Evolutionary conservation across 1,140 invertebrate genomes (phyloP), one percentile per base, ranked within the genome.

Genomic region (Drosophila miranda): DNA sequence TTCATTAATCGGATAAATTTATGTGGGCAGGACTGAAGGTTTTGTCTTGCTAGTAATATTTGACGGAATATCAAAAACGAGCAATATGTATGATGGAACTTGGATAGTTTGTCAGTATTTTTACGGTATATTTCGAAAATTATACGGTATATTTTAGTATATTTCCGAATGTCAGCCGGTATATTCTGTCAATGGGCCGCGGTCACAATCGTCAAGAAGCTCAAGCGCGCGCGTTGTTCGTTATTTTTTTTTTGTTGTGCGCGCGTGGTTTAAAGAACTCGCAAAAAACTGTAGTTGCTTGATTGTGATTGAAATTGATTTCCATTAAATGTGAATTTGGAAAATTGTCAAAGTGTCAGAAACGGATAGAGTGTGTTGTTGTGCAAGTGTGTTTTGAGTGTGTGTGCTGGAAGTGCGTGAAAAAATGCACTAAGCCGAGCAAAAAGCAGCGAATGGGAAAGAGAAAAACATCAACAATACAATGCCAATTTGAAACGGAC

Each of bases 401-500:
- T 63, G 46, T 61, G 61, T 58, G 38, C 26, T 58, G 43, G 59
- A 11, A 56, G 63, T 73, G 63, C 81, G 80, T 86, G 81, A 61
- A 86, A 69, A 73, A 79, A 84, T 83, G 66, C 80, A 84, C 53
- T 77, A 82, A 69, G 19, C 34, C 21, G 34, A 63, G 63, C 56
- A 76, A 68, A 63, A 57, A 78, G 34, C 55, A 60, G 51, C 46
- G 49, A 62, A 51, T 46, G 11, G n/a, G 21, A 61, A 66, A 48
- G 9, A 56, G 38, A 23, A 67, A 60, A 61, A 63, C 64, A 80
- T 51, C 57, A 75, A 62, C 60, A 81, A 81, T 81, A 62, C 60
- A 81, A 81, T 81, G 81, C 73, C 23, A 75, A 66, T 70, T 61
- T 86, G 43, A 76, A 60, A 66, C 46, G 34, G 30, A 57, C 50